Base-by-base conservation (phyloP, 2,113 vertebrate species). In the Pterocles burchelli region DNA sequence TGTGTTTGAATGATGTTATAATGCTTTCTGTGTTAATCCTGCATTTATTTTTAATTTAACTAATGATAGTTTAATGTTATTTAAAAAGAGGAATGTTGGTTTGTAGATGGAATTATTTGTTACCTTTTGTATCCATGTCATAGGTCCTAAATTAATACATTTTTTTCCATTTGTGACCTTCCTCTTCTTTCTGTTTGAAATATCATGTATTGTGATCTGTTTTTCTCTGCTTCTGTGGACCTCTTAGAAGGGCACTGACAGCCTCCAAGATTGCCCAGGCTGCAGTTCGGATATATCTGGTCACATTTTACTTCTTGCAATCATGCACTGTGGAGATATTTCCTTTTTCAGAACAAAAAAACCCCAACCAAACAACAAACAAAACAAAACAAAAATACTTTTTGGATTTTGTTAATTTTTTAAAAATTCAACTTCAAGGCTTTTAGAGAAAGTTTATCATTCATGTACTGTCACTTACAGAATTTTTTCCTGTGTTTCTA, bases 41-140 rank as follows among this genome's bases (percentile, higher is more conserved):
- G 46, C 18, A 28, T 89, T 96, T 87, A 41, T 93, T 95, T 96
- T 93, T 83, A 61, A 94, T 95, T 95, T 92, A 80, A 85, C 46
- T 95, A 84, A 94, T 88, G 78, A 83, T 22, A 14, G 49, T 43
- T 86, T 21, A 89, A 93, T 88, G 67, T 71, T 94, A 94, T 95
- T 94, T 94, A 85, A 93, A 95, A 77, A 33, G 29, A 38, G 19
- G 17, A 81, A 31, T 55, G 54, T 58, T 55, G 57, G 14, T 36
- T 71, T 77, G 43, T 73, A 55, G 33, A 55, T 51, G 24, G 5
- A 45, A 55, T 75, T 74, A 45, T 88, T 88, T 74, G 11, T 70
- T 86, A 38, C 17, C 21, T 90, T 89, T 38, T 65, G 2, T 70
- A 80, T 58, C 28, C 21, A 55, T 43, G 46, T 46, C 71, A 55